These are phyloP conservation scores for Hemicentrotus pulcherrimus DNA, from an alignment of 35 echinoderm and acorn worm genomes.

Conservation along the genomic window DNA sequence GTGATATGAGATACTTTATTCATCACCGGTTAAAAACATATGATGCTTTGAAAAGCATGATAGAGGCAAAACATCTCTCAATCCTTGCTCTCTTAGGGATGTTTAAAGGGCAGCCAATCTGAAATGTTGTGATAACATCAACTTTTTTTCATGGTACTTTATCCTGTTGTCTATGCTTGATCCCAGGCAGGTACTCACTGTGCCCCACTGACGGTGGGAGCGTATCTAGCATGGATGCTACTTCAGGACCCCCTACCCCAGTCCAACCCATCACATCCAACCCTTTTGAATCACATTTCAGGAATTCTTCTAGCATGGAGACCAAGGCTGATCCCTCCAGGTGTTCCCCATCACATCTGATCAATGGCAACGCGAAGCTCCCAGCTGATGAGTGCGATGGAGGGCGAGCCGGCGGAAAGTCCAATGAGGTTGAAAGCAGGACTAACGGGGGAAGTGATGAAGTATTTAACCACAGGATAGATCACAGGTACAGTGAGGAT, in stretches of 20 bases:
- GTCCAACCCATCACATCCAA: neutral
- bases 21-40: neutral
- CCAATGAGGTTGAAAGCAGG: neutral
- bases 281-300: conserved; percentile 25
- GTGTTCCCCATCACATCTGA: neutral
- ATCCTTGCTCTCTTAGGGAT: neutral
- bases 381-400: neutral
- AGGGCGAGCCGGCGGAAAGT: neutral
- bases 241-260: conserved; percentile 53
- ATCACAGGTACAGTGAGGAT: conserved; percentile 58
- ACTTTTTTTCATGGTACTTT: neutral
- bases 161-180: neutral
- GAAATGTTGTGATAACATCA: neutral
- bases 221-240: neutral
- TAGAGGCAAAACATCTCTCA: neutral
- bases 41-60: neutral
- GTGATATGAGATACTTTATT: neutral
- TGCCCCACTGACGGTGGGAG: conserved; percentile 59
- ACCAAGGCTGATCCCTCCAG: neutral
- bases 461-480: neutral
- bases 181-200: conserved; percentile 53
- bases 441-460: neutral
- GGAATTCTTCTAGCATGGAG: neutral
- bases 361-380: neutral
- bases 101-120: neutral